Conservation (phyloP, 2,797 vertebrate genomes). For the Salmo trutta region DNA sequence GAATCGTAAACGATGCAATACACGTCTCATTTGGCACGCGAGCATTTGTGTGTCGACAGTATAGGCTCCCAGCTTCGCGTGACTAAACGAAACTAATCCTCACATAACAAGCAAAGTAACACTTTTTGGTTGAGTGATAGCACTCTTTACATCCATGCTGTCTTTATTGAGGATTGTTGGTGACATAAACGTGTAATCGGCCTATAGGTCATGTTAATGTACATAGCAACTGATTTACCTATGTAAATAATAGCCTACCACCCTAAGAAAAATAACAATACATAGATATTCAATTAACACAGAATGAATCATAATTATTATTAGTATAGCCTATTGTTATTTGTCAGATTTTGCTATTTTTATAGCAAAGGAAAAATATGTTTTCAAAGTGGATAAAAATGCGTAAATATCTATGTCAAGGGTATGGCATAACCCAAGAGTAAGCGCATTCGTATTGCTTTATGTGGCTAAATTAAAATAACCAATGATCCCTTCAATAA, state of each 20-base stretch:
- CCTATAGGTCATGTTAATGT: background rate
- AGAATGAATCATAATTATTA: background rate
- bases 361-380: too few relatives aligned
- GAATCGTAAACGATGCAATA: background rate
- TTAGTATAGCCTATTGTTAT: background rate
- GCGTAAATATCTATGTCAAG: background rate
- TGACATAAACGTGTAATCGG: background rate
- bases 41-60: background rate
- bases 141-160: background rate
- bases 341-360: too few relatives aligned
- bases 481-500: background rate
- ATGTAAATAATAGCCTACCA: background rate
- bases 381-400: background rate
- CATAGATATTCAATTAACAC: background rate
- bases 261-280: background rate
- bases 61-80: background rate
- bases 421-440: background rate
- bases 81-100: constrained; percentile 7
- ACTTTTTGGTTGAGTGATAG: background rate
- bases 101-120: constrained; percentile 4
- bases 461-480: background rate
- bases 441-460: background rate
- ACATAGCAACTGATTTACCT: too few relatives aligned
- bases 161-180: background rate
- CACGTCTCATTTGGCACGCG: constrained; percentile 7